A percentile compares a stretch with the other conserved stretches of the same genome.
These are phyloP conservation scores for Andrena bicolor DNA, from an alignment of 2,888 invertebrate genomes.

Conservation along the genomic window DNA sequence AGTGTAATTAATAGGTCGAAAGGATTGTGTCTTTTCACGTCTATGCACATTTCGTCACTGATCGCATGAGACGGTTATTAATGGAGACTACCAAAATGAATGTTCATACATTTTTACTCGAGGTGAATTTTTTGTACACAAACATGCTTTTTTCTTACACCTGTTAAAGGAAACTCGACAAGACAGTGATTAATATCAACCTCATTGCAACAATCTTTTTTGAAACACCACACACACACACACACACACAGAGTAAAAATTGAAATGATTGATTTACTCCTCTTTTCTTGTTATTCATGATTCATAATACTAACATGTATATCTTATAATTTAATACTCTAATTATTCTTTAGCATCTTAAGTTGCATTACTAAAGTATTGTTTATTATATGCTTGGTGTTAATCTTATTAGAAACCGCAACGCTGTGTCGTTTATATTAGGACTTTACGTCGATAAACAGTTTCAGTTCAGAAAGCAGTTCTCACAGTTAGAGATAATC, in stretches of 20 bases:
- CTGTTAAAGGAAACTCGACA: slow-evolving; percentile 1
- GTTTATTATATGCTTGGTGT: slow-evolving; percentile 68
- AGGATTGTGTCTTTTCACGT: slow-evolving; percentile 57
- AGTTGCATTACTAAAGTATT: slow-evolving; percentile 74
- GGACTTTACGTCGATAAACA: slow-evolving; percentile 55
- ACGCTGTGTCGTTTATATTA: slow-evolving; percentile 54
- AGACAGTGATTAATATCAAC: slow-evolving; percentile 29
- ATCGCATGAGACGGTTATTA: slow-evolving; percentile 39
- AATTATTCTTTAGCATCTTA: slow-evolving; percentile 75
- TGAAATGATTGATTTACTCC: slow-evolving; percentile 59
- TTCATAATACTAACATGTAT: slow-evolving; percentile 77
- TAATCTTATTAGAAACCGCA: slow-evolving; percentile 54
- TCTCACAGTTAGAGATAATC: slow-evolving; percentile 54
- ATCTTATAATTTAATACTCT: slow-evolving; percentile 80
- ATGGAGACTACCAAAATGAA: slow-evolving; percentile 38
- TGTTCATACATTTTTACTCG: slow-evolving; percentile 63
- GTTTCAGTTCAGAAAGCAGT: slow-evolving; percentile 55
- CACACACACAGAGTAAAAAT: slow-evolving; percentile 34
- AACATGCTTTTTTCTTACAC: slow-evolving; percentile 25
- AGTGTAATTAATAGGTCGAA: slow-evolving; percentile 46
- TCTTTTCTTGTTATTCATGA: slow-evolving; percentile 73
- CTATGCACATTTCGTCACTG: slow-evolving; percentile 55
- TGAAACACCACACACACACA: neutral
- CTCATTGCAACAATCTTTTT: slow-evolving; percentile 23
- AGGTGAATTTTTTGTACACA: slow-evolving; percentile 44